These are phyloP conservation scores for Drosophila rhopaloa DNA, from an alignment of 1,140 invertebrate species.

Conservation along the genomic window DNA sequence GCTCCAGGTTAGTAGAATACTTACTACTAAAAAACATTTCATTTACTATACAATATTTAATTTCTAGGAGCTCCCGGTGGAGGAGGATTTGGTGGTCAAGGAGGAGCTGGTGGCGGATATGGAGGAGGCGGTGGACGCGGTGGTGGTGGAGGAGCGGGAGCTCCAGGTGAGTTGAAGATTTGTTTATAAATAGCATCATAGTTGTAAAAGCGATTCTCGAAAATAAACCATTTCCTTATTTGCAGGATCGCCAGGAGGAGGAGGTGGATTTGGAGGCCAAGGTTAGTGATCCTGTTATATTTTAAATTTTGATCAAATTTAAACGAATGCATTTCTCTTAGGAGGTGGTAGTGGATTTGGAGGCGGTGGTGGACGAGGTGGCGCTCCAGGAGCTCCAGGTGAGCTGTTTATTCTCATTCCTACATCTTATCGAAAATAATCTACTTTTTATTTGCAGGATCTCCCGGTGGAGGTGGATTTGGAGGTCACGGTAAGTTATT, in stretches of 20 bases:
- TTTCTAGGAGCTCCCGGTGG: conserved; percentile 27
- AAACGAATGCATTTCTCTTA: background rate
- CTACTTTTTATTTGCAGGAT: background rate
- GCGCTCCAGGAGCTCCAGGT: conserved; percentile 3
- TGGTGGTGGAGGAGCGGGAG: conserved; percentile 46
- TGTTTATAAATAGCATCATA: background rate
- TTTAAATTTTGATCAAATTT: background rate
- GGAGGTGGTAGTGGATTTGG: conserved; percentile 52
- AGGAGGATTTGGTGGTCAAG: conserved; percentile 41
- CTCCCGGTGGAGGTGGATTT: conserved; percentile 6
- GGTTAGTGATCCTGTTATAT: conserved; percentile 50
- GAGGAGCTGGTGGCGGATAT: conserved; percentile 36
- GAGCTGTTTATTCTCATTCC: background rate
- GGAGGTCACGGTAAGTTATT: conserved; percentile 59
- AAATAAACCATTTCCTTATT: too few species aligned
- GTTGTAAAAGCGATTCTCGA: too few species aligned
- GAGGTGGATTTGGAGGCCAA: conserved; percentile 2
- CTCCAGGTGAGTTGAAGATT: background rate
- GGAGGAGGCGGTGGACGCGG: conserved; percentile 32
- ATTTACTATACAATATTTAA: background rate
- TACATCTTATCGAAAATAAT: background rate
- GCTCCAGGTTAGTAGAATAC: background rate
- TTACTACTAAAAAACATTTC: too few species aligned
- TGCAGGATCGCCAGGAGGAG: background rate
- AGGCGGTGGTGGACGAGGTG: background rate